Base-by-base conservation (phyloP, 2,797 vertebrate species). In the Syncerus caffer region DNA sequence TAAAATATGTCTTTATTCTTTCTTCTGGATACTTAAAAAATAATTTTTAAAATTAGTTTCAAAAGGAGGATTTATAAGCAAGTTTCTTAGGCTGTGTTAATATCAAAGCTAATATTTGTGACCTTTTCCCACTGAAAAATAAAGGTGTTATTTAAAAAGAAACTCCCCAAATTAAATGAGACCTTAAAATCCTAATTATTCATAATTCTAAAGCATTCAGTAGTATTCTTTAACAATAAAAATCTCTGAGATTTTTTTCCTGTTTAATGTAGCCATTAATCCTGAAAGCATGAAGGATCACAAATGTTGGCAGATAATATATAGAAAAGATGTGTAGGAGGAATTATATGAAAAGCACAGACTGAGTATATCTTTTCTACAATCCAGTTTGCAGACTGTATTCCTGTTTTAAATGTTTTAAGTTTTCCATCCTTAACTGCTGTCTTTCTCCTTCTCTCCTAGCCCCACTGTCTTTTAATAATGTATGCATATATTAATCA, bases 171-270 rank as follows among this genome's bases (percentile, higher is more conserved):
- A 47, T 60, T 42, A 93, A 97, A 67, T 92, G 83, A 95, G 80
- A 97, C 47, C 62, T 98, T 94, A 47, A 58, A 96, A 86, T 96
- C 8, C 45, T 82, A 94, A 84, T 86, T 96, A 82, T 93, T 96
- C 0, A 85, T 67, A 80, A 60, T 91, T 91, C 42, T 88, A 34
- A 92, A 83, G 53, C 53, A 47, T 85, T 87, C 87, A 74, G n/a
- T 76, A 87, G 79, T 31, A 79, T 62, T 45, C 71, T 94, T 74
- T 93, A 85, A 89, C 58, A 80, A 1, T 67, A 71, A 91, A 79
- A 79, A 55, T 82, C 50, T 84, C 47, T 90, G 57, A 42, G 42
- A 58, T 38, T 90, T 34, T 95, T 45, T 3, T 21, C 25, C 23
- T 93, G 1, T 58, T 50, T 95, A 55, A 67, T 74, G 4, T 86